A percentile compares a stretch with the other conserved stretches of the same genome.
phyloP scores from a whole-genome alignment of 1,140 invertebrate species.

The Saccostrea glomerata region DNA sequence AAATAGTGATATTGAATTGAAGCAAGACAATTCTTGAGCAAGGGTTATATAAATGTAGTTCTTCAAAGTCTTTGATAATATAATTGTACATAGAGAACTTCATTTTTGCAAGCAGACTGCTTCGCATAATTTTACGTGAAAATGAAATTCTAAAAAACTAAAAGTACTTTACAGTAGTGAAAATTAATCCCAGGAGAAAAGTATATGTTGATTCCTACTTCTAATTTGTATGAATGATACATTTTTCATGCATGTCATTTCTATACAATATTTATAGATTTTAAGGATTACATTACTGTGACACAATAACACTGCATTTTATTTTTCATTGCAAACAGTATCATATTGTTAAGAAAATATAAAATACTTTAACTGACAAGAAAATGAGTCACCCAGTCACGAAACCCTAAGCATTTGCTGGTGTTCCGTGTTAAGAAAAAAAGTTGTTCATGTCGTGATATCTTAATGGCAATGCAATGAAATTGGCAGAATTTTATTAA shows the following conservation, averaged over 20 bases:
- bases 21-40: no score
- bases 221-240: no score
- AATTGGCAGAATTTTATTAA: constrained; percentile 19
- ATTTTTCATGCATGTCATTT: neutral
- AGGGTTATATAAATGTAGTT: no score
- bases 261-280: neutral
- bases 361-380: neutral
- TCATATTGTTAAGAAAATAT: neutral
- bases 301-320: neutral
- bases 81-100: no score
- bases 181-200: no score
- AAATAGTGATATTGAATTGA: no score
- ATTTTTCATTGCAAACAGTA: constrained; percentile 15
- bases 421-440: neutral
- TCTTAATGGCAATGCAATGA: neutral
- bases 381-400: neutral
- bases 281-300: neutral
- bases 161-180: no score
- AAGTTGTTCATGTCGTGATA: neutral
- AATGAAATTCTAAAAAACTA: no score
- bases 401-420: neutral
- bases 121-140: no score
- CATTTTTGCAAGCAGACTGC: no score
- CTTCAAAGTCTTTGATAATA: no score
- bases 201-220: no score